Evolutionary conservation across 2,797 vertebrate species (phyloP), one percentile per base, ranked within the genome.

Genomic region (Labeo calbasu): DNA sequence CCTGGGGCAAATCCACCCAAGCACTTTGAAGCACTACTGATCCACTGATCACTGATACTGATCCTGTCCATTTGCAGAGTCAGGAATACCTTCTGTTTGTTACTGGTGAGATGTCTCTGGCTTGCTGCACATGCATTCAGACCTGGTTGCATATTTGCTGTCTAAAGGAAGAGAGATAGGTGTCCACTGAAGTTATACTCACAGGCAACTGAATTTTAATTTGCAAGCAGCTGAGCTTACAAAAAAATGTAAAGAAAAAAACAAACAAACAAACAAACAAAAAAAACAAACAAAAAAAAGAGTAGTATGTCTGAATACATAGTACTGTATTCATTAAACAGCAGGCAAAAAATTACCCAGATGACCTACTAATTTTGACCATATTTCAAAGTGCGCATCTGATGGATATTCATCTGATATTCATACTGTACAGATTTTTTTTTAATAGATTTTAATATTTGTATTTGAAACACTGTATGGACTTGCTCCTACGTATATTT

Each of bases 11-110:
- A 53, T 53, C 57, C 28, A 86, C 70, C 48, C 81, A 76, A 83
- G 21, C 21, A 43, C 88, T 88, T 80, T 78, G 81, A 81, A 84
- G 73, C 83, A 53, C 78, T 88, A 90, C 90, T 89, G 91, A 93
- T 92, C 28, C 28, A 32, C 28, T 32, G 28, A 32, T 32, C 28
- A 32, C 28, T 32, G 28, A 32, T 32, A 32, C 28, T 32, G 28
- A 32, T 32, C 57, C 53, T 80, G 40, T 77, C 28, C 68, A 76
- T 65, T 75, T 86, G n/a, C n/a, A n/a, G n/a, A 82, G 82, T 82
- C 69, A 75, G 65, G 36, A 21, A 76, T 80, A 68, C 61, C 25
- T 48, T 25, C 53, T 51, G 84, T 90, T 87, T 86, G 81, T 87
- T 87, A 89, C 84, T 57, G 25, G 55, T 46, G 79, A 82, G 69